Conservation (phyloP, 2,797 vertebrate genomes). For the Masticophis lateralis region DNA sequence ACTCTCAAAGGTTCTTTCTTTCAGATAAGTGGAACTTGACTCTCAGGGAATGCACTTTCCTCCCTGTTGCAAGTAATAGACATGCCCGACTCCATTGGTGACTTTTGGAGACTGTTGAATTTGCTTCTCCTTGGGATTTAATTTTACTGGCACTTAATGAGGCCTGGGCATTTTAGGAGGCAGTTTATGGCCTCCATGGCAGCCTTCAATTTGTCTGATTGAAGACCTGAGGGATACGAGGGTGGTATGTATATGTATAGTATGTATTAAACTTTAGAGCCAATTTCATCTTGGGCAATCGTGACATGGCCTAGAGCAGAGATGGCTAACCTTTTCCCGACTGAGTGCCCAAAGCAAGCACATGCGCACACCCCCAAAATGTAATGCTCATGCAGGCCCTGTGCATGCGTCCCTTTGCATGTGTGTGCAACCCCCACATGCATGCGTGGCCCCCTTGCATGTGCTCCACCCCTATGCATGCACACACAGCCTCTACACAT, state of each 20-base stretch:
- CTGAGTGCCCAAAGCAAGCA: no score
- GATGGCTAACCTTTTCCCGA: no score
- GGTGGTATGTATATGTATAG: background rate
- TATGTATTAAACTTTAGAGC: background rate
- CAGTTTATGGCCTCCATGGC: background rate
- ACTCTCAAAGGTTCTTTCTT: background rate
- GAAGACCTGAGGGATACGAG: background rate
- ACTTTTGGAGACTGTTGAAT: background rate
- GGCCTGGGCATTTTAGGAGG: background rate
- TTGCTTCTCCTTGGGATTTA: background rate
- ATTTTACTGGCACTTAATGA: background rate
- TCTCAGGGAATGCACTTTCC: background rate
- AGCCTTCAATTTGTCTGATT: background rate
- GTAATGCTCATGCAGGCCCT: no score
- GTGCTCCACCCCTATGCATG: no score
- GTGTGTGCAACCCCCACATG: no score
- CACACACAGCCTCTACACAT: no score
- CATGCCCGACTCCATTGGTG: background rate
- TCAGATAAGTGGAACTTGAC: background rate
- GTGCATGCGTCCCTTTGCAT: fast-evolving
- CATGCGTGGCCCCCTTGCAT: no score
- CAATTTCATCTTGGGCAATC: background rate
- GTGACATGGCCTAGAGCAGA: background rate
- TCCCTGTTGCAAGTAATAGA: background rate
- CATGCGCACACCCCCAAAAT: no score